Percentiles rank a stretch among this genome's conserved stretches.
Evolutionary conservation across 2,797 vertebrate genomes (phyloP).

Genomic region (Thamnophis elegans): DNA sequence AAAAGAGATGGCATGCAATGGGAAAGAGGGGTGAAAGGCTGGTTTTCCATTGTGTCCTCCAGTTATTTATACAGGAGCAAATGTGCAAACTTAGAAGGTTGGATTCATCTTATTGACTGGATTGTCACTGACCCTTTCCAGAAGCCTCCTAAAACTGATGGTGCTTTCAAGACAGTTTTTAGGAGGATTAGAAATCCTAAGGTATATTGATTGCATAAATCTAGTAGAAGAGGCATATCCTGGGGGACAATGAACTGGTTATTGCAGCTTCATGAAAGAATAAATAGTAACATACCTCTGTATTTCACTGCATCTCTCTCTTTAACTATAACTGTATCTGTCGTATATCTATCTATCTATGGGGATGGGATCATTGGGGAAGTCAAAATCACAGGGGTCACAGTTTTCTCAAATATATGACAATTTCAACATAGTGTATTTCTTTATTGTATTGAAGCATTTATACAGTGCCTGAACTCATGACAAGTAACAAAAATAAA

Average conservation of each 20-base stretch:
- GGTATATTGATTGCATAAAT: conserved; percentile 49
- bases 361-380: neutral
- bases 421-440: neutral
- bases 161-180: conserved; percentile 43
- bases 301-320: neutral
- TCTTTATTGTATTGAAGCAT: neutral
- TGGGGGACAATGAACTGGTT: conserved; percentile 16
- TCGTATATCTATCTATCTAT: neutral
- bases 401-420: neutral
- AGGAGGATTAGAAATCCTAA: conserved; percentile 35
- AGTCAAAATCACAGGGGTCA: neutral
- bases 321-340: neutral
- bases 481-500: neutral
- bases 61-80: conserved; percentile 51
- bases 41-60: conserved; percentile 29
- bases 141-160: conserved; percentile 46
- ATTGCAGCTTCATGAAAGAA: conserved; percentile 34
- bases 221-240: conserved; percentile 38
- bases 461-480: neutral
- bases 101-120: conserved; percentile 51
- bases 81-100: conserved; percentile 28
- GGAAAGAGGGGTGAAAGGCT: conserved; percentile 1
- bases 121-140: conserved; percentile 28
- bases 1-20: conserved; percentile 54
- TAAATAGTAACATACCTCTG: conserved; percentile 1